phyloP scores from a whole-genome alignment of 2,797 vertebrate genomes.

The Sibirionetta formosa region DNA sequence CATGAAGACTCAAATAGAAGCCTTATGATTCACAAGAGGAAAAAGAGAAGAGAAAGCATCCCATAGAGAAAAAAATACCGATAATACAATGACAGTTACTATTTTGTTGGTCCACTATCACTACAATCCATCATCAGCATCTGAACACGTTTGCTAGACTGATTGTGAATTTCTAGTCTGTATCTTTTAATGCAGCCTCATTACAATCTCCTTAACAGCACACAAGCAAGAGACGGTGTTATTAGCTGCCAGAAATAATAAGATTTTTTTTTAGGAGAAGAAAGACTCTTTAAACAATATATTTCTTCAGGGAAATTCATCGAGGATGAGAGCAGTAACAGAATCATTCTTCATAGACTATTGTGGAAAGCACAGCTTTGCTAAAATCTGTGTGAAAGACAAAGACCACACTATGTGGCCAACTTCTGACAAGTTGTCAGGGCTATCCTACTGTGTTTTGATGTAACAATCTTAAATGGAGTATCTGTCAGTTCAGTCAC shows the following conservation, averaged over 20 bases:
- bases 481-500: not conserved
- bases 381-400: not conserved
- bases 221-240: constrained; percentile 15
- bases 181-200: not conserved
- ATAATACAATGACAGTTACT: not conserved
- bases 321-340: not conserved
- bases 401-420: not conserved
- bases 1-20: not conserved
- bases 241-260: constrained; percentile 28
- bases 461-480: not conserved
- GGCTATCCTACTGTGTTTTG: not conserved
- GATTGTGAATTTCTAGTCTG: not conserved
- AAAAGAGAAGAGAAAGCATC: not conserved
- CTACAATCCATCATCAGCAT: not conserved
- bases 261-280: constrained; percentile 7
- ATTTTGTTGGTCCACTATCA: not conserved
- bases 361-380: not conserved
- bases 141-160: not conserved
- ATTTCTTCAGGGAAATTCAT: constrained; percentile 26
- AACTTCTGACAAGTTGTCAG: not conserved
- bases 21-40: not conserved
- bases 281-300: constrained; percentile 20
- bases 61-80: not conserved
- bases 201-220: constrained; percentile 29
- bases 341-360: not conserved